These are phyloP conservation scores for Actias luna DNA, from an alignment of 2,888 invertebrate species.

Conservation along the genomic window DNA sequence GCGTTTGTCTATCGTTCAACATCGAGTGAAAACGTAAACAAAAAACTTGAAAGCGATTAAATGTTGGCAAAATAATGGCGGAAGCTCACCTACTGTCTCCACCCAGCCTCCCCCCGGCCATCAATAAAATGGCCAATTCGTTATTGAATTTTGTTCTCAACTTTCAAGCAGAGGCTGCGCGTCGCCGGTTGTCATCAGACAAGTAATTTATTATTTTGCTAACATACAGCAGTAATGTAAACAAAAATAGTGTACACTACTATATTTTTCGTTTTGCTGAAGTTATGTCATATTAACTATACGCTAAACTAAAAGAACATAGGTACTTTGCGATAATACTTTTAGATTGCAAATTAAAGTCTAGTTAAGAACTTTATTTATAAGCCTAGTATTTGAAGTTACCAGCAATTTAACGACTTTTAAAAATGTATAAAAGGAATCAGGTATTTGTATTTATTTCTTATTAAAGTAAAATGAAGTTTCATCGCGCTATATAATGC, in stretches of 20 bases:
- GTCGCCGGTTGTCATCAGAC: slow-evolving; percentile 74
- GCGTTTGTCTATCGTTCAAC: slow-evolving; percentile 37
- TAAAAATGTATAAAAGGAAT: slow-evolving; percentile 55
- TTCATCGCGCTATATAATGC: slow-evolving; percentile 65
- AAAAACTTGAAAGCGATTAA: slow-evolving; percentile 47
- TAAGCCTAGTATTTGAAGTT: slow-evolving; percentile 46
- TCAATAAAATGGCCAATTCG: slow-evolving; percentile 83
- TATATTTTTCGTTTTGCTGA: slow-evolving; percentile 58
- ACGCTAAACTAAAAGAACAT: slow-evolving; percentile 59
- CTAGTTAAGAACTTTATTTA: slow-evolving; percentile 39
- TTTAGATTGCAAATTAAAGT: slow-evolving; percentile 52
- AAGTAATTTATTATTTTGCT: slow-evolving; percentile 68
- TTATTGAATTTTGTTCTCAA: slow-evolving; percentile 80
- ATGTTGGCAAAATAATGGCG: slow-evolving; percentile 65
- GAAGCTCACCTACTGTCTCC: slow-evolving; percentile 76
- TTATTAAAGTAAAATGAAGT: slow-evolving; percentile 62
- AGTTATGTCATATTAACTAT: slow-evolving; percentile 76
- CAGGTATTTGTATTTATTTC: slow-evolving; percentile 55
- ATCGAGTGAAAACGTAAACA: slow-evolving; percentile 55
- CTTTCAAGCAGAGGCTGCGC: slow-evolving; percentile 73
- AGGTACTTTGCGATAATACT: slow-evolving; percentile 46
- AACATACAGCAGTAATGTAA: slow-evolving; percentile 66
- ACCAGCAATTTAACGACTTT: slow-evolving; percentile 56
- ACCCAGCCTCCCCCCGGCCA: slow-evolving; percentile 79
- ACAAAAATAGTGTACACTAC: slow-evolving; percentile 60